These are phyloP conservation scores for Trichogramma evanescens DNA, from an alignment of 2,888 invertebrate genomes.

Conservation along the genomic window DNA sequence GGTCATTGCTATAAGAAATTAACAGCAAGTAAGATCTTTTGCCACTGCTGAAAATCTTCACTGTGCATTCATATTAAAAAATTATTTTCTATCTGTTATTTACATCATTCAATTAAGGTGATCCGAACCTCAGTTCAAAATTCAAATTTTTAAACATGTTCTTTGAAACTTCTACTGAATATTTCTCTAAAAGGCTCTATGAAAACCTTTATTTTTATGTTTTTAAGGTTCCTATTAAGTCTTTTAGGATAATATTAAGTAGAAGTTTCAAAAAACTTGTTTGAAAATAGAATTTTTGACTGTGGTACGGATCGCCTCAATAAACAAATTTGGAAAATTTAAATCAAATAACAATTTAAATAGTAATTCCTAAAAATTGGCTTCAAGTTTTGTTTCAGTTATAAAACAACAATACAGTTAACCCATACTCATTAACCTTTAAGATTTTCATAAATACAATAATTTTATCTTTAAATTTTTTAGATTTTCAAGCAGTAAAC, in stretches of 20 bases:
- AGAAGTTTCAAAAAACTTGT: no score
- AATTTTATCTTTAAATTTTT: slow-evolving; percentile 9
- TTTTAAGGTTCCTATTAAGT: no score
- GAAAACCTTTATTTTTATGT: no score
- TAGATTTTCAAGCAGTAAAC: slow-evolving; percentile 12
- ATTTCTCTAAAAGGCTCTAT: no score
- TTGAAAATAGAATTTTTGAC: slow-evolving; percentile 7
- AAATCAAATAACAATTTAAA: no score
- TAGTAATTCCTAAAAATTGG: not conserved
- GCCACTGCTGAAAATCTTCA: slow-evolving; percentile 10
- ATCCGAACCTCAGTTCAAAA: slow-evolving; percentile 9
- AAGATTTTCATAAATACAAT: not conserved
- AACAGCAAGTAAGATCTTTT: slow-evolving; percentile 1
- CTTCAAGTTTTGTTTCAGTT: slow-evolving; percentile 1
- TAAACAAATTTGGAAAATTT: no score
- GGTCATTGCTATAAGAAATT: not conserved
- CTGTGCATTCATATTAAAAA: slow-evolving; percentile 9
- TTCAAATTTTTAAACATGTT: slow-evolving; percentile 10
- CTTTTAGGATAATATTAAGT: no score
- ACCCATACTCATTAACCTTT: no score
- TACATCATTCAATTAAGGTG: slow-evolving; percentile 4
- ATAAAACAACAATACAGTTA: no score
- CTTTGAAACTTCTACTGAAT: no score
- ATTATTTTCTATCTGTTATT: slow-evolving; percentile 1
- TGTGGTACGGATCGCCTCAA: no score